phyloP scores from a whole-genome alignment of 2,797 vertebrate genomes.

The Xenentodon cancila region DNA sequence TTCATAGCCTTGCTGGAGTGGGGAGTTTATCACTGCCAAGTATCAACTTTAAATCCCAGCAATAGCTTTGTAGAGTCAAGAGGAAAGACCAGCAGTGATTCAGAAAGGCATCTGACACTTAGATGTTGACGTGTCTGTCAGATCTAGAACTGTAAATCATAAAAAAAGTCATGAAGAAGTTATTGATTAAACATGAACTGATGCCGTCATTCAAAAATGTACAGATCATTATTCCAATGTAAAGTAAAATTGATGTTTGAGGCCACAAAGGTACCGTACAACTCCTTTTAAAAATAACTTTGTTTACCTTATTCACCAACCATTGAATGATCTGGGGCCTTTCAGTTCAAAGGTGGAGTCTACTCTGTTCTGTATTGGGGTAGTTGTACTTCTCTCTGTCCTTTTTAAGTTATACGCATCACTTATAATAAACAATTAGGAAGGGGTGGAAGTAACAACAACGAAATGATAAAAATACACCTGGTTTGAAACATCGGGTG shows the following conservation, averaged over 20 bases:
- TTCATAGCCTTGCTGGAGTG: conserved; percentile 82
- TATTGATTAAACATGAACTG: too few species aligned
- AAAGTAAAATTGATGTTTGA: not conserved
- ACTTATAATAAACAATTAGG: too few species aligned
- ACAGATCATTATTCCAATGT: conserved; percentile 5
- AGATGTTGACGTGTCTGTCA: conserved; percentile 20
- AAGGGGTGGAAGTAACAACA: too few species aligned
- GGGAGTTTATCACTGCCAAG: conserved; percentile 72
- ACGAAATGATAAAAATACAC: too few species aligned
- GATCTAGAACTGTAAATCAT: conserved; percentile 23
- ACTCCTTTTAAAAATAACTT: too few species aligned
- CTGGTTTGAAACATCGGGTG: too few species aligned
- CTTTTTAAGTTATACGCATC: too few species aligned
- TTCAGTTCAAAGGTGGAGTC: not conserved
- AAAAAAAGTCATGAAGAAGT: conserved; percentile 11
- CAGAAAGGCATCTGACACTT: conserved; percentile 20
- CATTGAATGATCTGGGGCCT: not conserved
- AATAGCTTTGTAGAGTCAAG: conserved; percentile 52
- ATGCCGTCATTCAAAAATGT: not conserved
- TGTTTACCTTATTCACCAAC: not conserved
- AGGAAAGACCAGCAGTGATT: conserved; percentile 51
- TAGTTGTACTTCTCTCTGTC: too few species aligned
- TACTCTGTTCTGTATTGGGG: not conserved
- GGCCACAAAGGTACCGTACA: not conserved
- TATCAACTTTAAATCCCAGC: conserved; percentile 66